Conservation (phyloP, 1,140 invertebrate genomes). For the Procambarus virginalis region DNA sequence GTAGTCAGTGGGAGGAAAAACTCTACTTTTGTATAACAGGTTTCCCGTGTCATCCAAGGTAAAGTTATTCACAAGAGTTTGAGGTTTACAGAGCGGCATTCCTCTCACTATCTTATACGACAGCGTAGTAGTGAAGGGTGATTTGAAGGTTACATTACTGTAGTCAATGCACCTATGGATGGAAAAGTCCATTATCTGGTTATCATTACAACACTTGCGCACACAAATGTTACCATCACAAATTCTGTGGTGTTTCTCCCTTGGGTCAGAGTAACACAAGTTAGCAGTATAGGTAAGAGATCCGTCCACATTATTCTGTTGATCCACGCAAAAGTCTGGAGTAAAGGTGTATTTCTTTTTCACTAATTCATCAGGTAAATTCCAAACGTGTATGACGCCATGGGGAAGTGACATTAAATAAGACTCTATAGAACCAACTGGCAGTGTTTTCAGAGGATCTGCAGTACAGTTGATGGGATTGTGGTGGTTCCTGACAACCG, state of each 20-base stretch:
- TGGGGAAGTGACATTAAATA: not conserved
- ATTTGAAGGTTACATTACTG: not conserved
- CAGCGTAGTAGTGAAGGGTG: not conserved
- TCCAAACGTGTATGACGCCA: slow-evolving; percentile 20
- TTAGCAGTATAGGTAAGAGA: slow-evolving; percentile 21
- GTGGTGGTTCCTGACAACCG: slow-evolving; percentile 28
- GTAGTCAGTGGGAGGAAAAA: slow-evolving; percentile 15
- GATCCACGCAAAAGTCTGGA: slow-evolving; percentile 34
- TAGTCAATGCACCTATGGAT: slow-evolving; percentile 4
- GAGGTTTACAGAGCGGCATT: not conserved
- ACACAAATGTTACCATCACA: slow-evolving; percentile 21
- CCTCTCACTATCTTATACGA: slow-evolving; percentile 9
- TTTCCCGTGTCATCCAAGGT: not conserved
- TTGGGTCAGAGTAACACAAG: slow-evolving; percentile 12
- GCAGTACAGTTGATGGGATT: not conserved
- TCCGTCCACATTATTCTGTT: not conserved
- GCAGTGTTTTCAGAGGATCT: slow-evolving; percentile 9
- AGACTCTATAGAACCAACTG: not conserved
- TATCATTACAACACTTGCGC: slow-evolving; percentile 32
- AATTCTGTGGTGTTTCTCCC: not conserved
- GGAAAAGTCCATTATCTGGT: not conserved
- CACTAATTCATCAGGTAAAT: not conserved
- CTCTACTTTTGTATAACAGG: not conserved
- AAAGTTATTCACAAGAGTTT: not conserved
- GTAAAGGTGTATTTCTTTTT: not conserved